Percentiles rank a stretch among this genome's conserved stretches.
Evolutionary conservation across 2,797 vertebrate genomes (phyloP).

Genomic region (Dendrocincla fuliginosa): DNA sequence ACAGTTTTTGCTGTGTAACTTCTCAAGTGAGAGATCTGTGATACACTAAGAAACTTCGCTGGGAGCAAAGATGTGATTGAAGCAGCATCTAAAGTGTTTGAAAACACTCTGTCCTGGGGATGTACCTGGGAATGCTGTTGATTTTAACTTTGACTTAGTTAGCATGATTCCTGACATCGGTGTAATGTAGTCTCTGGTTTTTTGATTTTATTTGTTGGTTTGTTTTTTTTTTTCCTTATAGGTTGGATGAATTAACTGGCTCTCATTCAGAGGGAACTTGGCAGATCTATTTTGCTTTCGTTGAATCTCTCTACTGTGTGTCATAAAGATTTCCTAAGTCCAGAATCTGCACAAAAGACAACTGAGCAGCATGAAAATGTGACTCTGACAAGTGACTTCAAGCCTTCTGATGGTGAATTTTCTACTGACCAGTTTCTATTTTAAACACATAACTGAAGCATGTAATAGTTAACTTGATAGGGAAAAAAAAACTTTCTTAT

Average conservation of each 20-base stretch:
- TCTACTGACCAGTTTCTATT: not conserved
- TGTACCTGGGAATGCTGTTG: not conserved
- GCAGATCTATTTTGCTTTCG: constrained; percentile 7
- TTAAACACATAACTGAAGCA: constrained; percentile 16
- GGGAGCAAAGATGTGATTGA: not conserved
- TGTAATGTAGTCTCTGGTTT: not conserved
- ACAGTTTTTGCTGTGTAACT: not conserved
- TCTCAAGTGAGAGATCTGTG: not conserved
- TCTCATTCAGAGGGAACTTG: constrained; percentile 34
- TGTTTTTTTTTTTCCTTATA: constrained; percentile 18
- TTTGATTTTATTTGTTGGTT: not conserved
- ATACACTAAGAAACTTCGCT: not conserved
- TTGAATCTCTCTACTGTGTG: not conserved
- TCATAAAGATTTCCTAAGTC: constrained; percentile 27
- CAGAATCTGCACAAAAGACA: not conserved
- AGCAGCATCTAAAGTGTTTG: not conserved
- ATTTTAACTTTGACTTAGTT: not conserved
- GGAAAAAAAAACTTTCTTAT: not conserved
- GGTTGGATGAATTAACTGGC: constrained; percentile 60
- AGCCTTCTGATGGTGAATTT: constrained; percentile 7
- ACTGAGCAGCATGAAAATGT: constrained; percentile 6
- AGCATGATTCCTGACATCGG: not conserved
- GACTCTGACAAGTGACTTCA: not conserved
- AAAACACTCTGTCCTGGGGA: not conserved
- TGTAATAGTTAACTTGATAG: not conserved